phyloP scores from a whole-genome alignment of 1,140 invertebrate species.

The Calosoma granatense region DNA sequence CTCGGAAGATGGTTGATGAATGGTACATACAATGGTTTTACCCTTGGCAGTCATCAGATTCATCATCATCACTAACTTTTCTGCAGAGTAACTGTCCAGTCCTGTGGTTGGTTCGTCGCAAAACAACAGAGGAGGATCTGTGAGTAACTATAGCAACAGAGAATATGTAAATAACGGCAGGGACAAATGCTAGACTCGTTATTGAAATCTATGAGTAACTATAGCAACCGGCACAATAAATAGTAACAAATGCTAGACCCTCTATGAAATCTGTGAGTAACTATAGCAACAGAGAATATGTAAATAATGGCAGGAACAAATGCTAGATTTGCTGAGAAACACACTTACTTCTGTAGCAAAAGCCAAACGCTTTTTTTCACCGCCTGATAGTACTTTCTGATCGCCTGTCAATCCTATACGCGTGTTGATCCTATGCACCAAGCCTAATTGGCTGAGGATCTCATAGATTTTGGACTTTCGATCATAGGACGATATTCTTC shows the following conservation, averaged over 20 bases:
- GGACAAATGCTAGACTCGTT: neutral
- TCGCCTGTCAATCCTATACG: slow-evolving; percentile 63
- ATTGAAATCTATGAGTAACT: too few relatives aligned
- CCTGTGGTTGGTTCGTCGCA: slow-evolving; percentile 95
- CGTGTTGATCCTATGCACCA: slow-evolving; percentile 56
- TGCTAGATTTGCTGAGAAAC: neutral
- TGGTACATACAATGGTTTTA: slow-evolving; percentile 87
- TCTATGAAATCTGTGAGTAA: slow-evolving; percentile 68
- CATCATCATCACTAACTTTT: slow-evolving; percentile 70
- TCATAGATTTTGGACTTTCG: slow-evolving; percentile 56
- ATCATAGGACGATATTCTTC: slow-evolving; percentile 43
- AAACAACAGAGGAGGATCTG: slow-evolving; percentile 85
- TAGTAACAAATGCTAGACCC: too few relatives aligned
- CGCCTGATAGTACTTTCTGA: slow-evolving; percentile 81
- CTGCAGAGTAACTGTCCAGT: slow-evolving; percentile 85
- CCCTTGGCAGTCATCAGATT: slow-evolving; percentile 52
- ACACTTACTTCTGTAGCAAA: slow-evolving; percentile 78
- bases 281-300: slow-evolving; percentile 37
- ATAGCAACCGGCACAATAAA: too few relatives aligned
- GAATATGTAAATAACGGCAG: neutral
- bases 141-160: slow-evolving; percentile 57
- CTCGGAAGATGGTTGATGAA: slow-evolving; percentile 94
- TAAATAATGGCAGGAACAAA: neutral
- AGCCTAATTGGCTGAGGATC: slow-evolving; percentile 60
- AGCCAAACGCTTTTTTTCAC: slow-evolving; percentile 84